Evolutionary conservation across 2,797 vertebrate species (phyloP), one percentile per base, ranked within the genome.

Genomic region (Neomorphus geoffroyi): DNA sequence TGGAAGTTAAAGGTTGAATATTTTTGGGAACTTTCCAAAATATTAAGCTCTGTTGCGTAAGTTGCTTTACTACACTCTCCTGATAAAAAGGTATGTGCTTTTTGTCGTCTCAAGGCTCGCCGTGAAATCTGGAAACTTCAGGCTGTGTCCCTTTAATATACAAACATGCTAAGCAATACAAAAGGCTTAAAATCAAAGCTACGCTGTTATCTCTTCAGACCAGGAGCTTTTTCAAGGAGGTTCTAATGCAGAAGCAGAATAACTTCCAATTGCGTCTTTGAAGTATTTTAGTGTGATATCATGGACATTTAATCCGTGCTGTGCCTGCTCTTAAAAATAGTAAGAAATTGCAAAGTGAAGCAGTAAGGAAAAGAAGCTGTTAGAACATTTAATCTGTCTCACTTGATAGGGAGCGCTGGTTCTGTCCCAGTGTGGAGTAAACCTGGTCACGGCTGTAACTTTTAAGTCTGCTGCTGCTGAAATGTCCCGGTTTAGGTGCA

Each of bases 141-240:
- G 93, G 69, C 95, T 94, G 82, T 92, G 95, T 91, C 95, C 60
- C 94, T 97, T 97, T 91, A 97, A 97, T 96, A 83, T 61, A 90
- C 89, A 96, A 95, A 93, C 86, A 94, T 32, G 35, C 79, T 64
- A 33, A 95, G 95, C 83, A 45, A 78, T 51, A 97, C 94, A 96
- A 96, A 95, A 96, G 90, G 75, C 93, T 91, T 60, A 17, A 92
- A 97, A 98, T 98, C 98, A 97, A 97, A 98, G 97, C 90, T 14
- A 28, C 11, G 70, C 91, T 73, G 66, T 94, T 95, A 97, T 98
- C 97, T 97, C 92, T 58, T 86, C 95, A 88, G 91, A 91, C 92
- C 97, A 98, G 97, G 95, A 98, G 96, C 85, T 86, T 86, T 96
- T 91, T 96, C 89, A 84, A 87, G 94, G 80, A 95, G 96, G 86